A percentile compares a stretch with the other conserved stretches of the same genome.
phyloP scores from a whole-genome alignment of 2,888 invertebrate species.

The Epistrophe grossulariae region DNA sequence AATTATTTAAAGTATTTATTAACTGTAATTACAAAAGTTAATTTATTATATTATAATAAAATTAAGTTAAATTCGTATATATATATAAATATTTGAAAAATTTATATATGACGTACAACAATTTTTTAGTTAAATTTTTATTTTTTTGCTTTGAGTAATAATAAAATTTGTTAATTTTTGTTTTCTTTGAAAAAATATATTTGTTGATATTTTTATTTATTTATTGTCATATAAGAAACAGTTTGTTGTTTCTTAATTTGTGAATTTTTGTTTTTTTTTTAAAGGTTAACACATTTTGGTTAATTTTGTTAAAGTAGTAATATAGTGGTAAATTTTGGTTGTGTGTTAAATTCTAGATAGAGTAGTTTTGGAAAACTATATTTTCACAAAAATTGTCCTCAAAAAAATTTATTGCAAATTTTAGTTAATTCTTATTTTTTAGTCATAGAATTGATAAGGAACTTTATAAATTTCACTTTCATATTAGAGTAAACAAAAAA shows the following conservation, averaged over 20 bases:
- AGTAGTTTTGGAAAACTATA: slow-evolving; percentile 41
- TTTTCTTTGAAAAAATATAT: slow-evolving; percentile 8
- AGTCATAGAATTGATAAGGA: neutral
- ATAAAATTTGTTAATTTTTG: slow-evolving; percentile 3
- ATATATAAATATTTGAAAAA: slow-evolving; percentile 12
- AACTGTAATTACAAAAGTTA: slow-evolving; percentile 69
- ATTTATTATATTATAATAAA: slow-evolving; percentile 42
- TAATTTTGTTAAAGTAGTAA: slow-evolving; percentile 41
- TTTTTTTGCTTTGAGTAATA: slow-evolving; percentile 50
- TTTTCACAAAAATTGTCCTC: slow-evolving; percentile 1
- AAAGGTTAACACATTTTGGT: slow-evolving; percentile 22
- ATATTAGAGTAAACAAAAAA: neutral
- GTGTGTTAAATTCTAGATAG: slow-evolving; percentile 50
- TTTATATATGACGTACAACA: slow-evolving; percentile 53
- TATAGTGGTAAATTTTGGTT: slow-evolving; percentile 50
- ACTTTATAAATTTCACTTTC: neutral
- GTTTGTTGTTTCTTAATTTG: slow-evolving; percentile 16
- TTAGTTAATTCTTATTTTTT: neutral
- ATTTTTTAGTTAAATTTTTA: slow-evolving; percentile 3
- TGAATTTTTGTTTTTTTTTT: neutral
- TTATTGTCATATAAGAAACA: neutral
- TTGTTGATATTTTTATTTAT: slow-evolving; percentile 27
- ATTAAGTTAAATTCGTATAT: slow-evolving; percentile 9
- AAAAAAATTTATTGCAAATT: neutral
- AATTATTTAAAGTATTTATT: slow-evolving; percentile 78